phyloP scores from a whole-genome alignment of 2,113 vertebrate species.

The Nanorana parkeri region DNA sequence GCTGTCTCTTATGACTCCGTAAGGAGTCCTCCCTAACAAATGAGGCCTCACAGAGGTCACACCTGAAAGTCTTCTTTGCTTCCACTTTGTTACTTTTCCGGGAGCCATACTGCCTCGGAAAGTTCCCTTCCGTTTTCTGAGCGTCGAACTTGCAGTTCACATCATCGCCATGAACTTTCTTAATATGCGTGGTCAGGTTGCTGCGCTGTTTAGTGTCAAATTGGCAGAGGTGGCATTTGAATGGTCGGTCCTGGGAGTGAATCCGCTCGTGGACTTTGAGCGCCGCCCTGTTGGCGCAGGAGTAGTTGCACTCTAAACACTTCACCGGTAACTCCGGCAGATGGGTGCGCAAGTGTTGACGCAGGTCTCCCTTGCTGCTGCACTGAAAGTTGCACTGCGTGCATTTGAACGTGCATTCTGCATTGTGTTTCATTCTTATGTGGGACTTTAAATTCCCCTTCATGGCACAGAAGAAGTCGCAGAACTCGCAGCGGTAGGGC shows the following conservation, averaged over 20 bases:
- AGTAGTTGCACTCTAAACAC: constrained; percentile 89
- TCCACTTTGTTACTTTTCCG: constrained; percentile 88
- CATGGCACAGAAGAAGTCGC: constrained; percentile 95
- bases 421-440: constrained; percentile 89
- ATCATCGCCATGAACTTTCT: constrained; percentile 83
- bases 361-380: constrained; percentile 85
- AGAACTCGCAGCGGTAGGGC: constrained; percentile 94
- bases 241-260: constrained; percentile 91
- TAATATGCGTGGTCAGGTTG: constrained; percentile 90
- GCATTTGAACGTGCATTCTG: constrained; percentile 83
- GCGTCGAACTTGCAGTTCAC: constrained; percentile 62
- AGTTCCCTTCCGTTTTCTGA: constrained; percentile 68
- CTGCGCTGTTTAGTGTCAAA: constrained; percentile 96
- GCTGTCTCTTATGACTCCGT: constrained; percentile 92
- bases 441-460: constrained; percentile 97
- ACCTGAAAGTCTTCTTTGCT: constrained; percentile 87
- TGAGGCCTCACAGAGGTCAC: constrained; percentile 84
- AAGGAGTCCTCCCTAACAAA: constrained; percentile 96
- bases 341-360: constrained; percentile 88
- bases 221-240: constrained; percentile 85
- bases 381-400: constrained; percentile 89
- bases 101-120: constrained; percentile 71
- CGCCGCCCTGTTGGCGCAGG: constrained; percentile 90
- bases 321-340: constrained; percentile 84
- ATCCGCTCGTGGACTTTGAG: constrained; percentile 90